phyloP scores from a whole-genome alignment of 2,113 vertebrate genomes.

The Myrmophylax atrothorax region DNA sequence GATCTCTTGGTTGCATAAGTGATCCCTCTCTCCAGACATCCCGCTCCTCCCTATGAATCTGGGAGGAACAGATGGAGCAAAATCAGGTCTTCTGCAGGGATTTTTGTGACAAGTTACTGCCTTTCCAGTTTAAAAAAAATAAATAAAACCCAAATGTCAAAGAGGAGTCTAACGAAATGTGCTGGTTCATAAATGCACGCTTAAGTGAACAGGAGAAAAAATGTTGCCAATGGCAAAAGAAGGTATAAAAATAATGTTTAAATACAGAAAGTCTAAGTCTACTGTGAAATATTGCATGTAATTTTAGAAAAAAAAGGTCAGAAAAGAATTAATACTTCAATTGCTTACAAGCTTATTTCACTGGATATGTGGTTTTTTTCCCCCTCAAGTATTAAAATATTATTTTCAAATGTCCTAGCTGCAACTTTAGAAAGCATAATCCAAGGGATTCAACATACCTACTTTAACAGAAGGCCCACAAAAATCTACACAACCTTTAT shows the following conservation, averaged over 20 bases:
- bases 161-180: not conserved
- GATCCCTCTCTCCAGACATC: not conserved
- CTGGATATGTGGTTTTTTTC: fast-evolving
- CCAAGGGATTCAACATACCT: not conserved
- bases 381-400: not conserved
- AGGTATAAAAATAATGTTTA: not conserved
- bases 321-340: not conserved
- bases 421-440: not conserved
- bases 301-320: not conserved
- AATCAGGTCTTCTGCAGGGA: conserved; percentile 4
- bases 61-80: not conserved
- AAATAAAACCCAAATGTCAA: not conserved
- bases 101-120: not conserved
- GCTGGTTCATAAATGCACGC: not conserved
- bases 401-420: not conserved
- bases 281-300: not conserved
- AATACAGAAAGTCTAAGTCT: not conserved
- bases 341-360: not conserved
- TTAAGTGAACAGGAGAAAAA: not conserved
- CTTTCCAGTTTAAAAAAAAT: not conserved
- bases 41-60: not conserved
- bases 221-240: not conserved
- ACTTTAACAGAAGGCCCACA: not conserved
- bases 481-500: not conserved
- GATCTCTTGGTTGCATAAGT: not conserved